Base-by-base conservation (phyloP, 2,113 vertebrate genomes). In the Synchiropus splendidus region DNA sequence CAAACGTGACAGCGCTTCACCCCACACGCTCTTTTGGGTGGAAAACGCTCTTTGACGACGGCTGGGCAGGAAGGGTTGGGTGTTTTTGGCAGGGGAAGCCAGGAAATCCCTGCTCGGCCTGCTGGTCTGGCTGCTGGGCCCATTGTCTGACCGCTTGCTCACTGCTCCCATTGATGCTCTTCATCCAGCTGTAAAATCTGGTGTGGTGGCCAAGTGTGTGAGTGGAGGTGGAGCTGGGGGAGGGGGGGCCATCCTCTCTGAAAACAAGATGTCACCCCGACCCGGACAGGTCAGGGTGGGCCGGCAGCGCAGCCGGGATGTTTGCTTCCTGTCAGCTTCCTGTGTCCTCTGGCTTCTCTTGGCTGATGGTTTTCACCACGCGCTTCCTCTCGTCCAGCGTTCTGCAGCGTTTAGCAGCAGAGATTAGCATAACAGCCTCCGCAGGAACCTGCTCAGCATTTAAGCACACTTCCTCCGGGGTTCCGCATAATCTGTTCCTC, bases 111-210 rank as follows among this genome's bases (percentile, higher is more conserved):
- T n/a, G n/a, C n/a, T n/a, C n/a, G n/a, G n/a, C n/a, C n/a, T n/a
- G n/a, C n/a, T 51, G 62, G 45, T 61, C 51, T 82, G 75, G 77
- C 57, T 35, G 64, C 54, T 18, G 15, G 32, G 48, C 64, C 75
- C 44, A 72, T 82, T 84, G 77, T 82, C 71, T 72, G 61, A 47
- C n/a, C n/a, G n/a, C n/a, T n/a, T n/a, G n/a, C n/a, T n/a, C n/a
- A n/a, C n/a, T n/a, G n/a, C 55, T 44, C 48, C 77, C 60, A 84
- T 83, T 86, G 77, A 83, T 67, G 61, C 61, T 77, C 73, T 82
- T 80, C 80, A 80, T 73, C 81, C 81, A 81, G 75, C 82, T 85
- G 82, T 82, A 80, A 82, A 84, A 85, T 85, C 54, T 72, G 70
- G 58, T 74, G 55, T 54, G 56, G 41, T 63, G 62, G 39, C 46